Percentiles rank a stretch among this genome's conserved stretches.
These are phyloP conservation scores for Urosaurus nigricauda DNA, from an alignment of 2,797 vertebrate genomes.

Conservation along the genomic window DNA sequence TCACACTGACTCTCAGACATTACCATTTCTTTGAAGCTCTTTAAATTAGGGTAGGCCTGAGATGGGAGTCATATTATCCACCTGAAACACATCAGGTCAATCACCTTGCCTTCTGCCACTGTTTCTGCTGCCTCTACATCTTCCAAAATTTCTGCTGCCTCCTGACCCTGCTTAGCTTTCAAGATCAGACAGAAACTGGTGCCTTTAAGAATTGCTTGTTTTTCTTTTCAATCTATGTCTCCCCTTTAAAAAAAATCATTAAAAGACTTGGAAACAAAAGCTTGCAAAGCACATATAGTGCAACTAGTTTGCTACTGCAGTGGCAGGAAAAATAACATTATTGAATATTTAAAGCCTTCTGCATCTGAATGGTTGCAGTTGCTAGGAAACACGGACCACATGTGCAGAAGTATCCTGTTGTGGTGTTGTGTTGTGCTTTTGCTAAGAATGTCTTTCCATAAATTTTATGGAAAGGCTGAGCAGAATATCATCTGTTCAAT, in stretches of 20 bases:
- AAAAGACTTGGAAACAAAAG: accelerated
- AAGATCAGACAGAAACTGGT: no score
- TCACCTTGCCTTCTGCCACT: no score
- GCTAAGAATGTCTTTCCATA: not conserved
- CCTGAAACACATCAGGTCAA: no score
- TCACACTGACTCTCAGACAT: no score
- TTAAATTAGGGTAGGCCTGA: no score
- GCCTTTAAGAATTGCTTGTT: not conserved
- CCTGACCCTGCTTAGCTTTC: no score
- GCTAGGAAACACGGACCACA: slow-evolving; percentile 58
- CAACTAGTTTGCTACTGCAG: slow-evolving; percentile 20
- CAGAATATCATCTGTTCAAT: slow-evolving; percentile 4
- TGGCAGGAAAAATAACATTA: slow-evolving; percentile 9
- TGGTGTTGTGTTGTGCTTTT: not conserved
- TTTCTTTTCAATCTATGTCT: not conserved
- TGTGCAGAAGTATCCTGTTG: not conserved
- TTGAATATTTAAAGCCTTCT: not conserved
- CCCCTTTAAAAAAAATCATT: not conserved
- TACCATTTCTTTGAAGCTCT: no score
- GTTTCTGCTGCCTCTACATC: no score
- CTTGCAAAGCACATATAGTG: not conserved
- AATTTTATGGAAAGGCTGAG: accelerated
- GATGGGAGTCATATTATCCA: no score
- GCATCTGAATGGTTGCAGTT: slow-evolving; percentile 44
- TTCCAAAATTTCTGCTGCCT: no score